Base-by-base conservation (phyloP, 2,888 invertebrate genomes). In the Trichacis sp. region DNA sequence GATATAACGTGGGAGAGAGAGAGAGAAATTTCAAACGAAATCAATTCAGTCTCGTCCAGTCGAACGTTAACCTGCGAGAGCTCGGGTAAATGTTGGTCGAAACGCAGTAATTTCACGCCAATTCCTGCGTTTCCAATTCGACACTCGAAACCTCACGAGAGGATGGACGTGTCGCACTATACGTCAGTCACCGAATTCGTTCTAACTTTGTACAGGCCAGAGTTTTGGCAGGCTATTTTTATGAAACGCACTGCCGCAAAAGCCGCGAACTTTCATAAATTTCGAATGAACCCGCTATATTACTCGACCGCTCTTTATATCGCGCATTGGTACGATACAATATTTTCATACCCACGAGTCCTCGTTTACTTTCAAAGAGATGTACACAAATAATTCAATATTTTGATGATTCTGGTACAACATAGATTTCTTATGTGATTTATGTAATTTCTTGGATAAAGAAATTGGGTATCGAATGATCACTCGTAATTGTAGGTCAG, bases 41-140 rank as follows among this genome's bases (percentile, higher is more conserved):
- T 84, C 83, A 84, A 84, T 83, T 83, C 81, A 74, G 79, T 80
- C 77, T 75, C 77, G 81, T 79, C 80, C 81, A 76, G 79, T 76
- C 77, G 75, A 80, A 77, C 76, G 79, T 81, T 81, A 77, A 78
- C 74, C 76, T 77, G 66, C 68, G 58, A 62, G 69, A 69, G 64
- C 73, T 70, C 77, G 81, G 75, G 77, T 80, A 81, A 81, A 82
- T 81, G 81, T 81, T 82, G 79, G 78, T 77, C 77, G 79, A 80
- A 81, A 80, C 76, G 75, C 79, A 78, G 80, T 79, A 82, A 83
- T 83, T 83, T 82, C 81, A 79, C 78, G 77, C 80, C 75, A 68
- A 71, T 69, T 71, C 67, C 72, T 65, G 68, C 76, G 76, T 74
- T 80, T 79, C 76, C 78, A 75, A 77, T 77, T 77, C 76, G 74